Percentiles rank a stretch among this genome's conserved stretches.
phyloP scores from a whole-genome alignment of 2,797 vertebrate species.

The Typhlichthys subterraneus region DNA sequence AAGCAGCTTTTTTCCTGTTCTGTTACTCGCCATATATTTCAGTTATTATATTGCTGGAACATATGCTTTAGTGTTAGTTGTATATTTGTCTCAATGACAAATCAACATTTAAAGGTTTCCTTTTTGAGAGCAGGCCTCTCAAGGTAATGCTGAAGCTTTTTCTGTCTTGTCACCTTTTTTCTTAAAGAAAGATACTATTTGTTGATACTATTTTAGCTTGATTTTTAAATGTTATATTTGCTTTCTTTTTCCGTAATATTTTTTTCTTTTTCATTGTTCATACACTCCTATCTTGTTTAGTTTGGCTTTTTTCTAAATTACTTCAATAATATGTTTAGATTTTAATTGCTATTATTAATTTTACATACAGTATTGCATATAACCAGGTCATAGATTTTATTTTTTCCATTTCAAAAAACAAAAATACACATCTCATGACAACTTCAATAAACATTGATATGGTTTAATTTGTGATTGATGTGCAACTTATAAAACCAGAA shows the following conservation, averaged over 20 bases:
- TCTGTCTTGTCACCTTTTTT: not conserved
- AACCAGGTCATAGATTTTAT: constrained; percentile 20
- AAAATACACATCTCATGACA: constrained; percentile 12
- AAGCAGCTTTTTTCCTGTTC: not conserved
- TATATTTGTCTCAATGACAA: constrained; percentile 6
- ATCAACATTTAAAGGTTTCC: not conserved
- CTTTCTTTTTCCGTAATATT: not conserved
- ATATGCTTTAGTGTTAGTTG: not conserved
- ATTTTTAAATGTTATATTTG: too few species aligned
- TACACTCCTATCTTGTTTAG: constrained; percentile 58
- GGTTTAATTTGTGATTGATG: constrained; percentile 19
- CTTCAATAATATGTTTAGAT: constrained; percentile 7
- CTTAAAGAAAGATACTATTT: constrained; percentile 5
- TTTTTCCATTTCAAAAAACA: constrained; percentile 14
- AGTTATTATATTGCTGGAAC: not conserved
- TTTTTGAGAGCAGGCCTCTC: constrained; percentile 75
- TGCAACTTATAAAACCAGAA: not conserved
- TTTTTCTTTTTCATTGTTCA: constrained; percentile 32
- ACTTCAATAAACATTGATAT: constrained; percentile 55
- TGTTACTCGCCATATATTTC: not conserved
- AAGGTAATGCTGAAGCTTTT: constrained; percentile 6
- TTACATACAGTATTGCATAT: constrained; percentile 26
- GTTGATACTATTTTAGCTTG: not conserved
- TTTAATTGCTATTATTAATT: constrained; percentile 28
- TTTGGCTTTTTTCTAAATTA: constrained; percentile 24